Percentiles rank a stretch among this genome's conserved stretches.
Conservation (phyloP, 2,797 vertebrate species). For the Sphaeramia orbicularis region DNA sequence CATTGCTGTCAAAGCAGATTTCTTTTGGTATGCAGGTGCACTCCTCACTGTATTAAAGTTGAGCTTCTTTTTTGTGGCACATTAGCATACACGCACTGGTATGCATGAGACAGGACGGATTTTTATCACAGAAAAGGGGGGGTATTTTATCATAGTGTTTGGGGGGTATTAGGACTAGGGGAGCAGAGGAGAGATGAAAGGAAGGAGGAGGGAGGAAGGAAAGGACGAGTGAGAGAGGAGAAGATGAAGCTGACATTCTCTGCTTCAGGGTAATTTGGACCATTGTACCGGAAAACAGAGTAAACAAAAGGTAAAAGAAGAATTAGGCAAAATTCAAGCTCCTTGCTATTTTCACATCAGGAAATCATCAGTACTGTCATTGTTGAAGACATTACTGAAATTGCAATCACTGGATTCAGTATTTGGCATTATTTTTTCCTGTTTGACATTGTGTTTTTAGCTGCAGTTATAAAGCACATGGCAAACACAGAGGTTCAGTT, state of each 20-base stretch:
- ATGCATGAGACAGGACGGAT: slow-evolving; percentile 54
- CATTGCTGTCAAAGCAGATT: slow-evolving; percentile 76
- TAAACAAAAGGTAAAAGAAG: slow-evolving; percentile 38
- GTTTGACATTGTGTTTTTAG: no score
- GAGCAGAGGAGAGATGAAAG: slow-evolving; percentile 24
- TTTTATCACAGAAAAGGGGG: slow-evolving; percentile 56
- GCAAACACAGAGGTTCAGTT: no score
- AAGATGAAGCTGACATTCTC: slow-evolving; percentile 44
- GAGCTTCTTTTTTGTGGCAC: slow-evolving; percentile 35
- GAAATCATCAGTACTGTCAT: slow-evolving; percentile 5
- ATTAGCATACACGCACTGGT: slow-evolving; percentile 62
- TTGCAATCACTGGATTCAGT: slow-evolving; percentile 9
- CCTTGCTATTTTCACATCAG: slow-evolving; percentile 7
- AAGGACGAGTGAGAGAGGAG: slow-evolving; percentile 22
- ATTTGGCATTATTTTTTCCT: neutral
- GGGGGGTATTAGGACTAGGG: slow-evolving; percentile 31
- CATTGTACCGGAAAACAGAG: slow-evolving; percentile 32
- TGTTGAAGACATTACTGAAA: slow-evolving; percentile 21
- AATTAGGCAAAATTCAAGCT: neutral
- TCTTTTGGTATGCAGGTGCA: slow-evolving; percentile 59
- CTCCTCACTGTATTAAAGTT: slow-evolving; percentile 57
- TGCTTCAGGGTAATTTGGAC: slow-evolving; percentile 23
- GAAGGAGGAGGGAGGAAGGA: slow-evolving; percentile 23
- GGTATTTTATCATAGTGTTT: slow-evolving; percentile 55
- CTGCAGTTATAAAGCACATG: no score